A percentile compares a stretch with the other conserved stretches of the same genome.
Evolutionary conservation across 92 coral and sea anemone genomes (phyloP).

Genomic region (Bergia sp.): DNA sequence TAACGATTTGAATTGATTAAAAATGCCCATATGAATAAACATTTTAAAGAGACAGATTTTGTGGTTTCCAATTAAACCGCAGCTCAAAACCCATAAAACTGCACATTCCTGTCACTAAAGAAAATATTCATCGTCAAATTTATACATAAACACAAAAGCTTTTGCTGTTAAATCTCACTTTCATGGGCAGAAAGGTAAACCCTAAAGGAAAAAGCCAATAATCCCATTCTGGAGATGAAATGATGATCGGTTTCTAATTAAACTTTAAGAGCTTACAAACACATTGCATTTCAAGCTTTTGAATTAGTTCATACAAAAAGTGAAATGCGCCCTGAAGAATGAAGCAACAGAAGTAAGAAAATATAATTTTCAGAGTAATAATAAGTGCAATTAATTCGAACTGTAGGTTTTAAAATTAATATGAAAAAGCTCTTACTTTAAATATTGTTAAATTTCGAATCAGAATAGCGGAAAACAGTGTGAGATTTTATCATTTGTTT

Average conservation of each 20-base stretch:
- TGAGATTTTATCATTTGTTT: not conserved
- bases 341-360: not conserved
- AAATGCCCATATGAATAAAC: conserved; percentile 20
- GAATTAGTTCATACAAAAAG: not conserved
- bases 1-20: conserved; percentile 15
- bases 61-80: conserved; percentile 36
- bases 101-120: not conserved
- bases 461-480: not conserved
- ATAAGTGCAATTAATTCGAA: not conserved
- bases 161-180: not conserved
- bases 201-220: not conserved
- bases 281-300: conserved; percentile 2
- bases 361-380: not conserved
- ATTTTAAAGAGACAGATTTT: conserved; percentile 13
- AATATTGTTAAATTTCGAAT: not conserved
- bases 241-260: conserved; percentile 28
- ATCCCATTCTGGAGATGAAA: not conserved
- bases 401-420: not conserved
- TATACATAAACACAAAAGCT: not conserved
- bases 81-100: not conserved
- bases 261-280: conserved; percentile 39
- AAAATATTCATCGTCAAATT: not conserved
- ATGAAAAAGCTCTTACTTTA: not conserved
- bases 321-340: not conserved
- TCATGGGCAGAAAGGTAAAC: not conserved